Evolutionary conservation across 1,140 invertebrate species (phyloP), one percentile per base, ranked within the genome.

Genomic region (Nilaparvata lugens): DNA sequence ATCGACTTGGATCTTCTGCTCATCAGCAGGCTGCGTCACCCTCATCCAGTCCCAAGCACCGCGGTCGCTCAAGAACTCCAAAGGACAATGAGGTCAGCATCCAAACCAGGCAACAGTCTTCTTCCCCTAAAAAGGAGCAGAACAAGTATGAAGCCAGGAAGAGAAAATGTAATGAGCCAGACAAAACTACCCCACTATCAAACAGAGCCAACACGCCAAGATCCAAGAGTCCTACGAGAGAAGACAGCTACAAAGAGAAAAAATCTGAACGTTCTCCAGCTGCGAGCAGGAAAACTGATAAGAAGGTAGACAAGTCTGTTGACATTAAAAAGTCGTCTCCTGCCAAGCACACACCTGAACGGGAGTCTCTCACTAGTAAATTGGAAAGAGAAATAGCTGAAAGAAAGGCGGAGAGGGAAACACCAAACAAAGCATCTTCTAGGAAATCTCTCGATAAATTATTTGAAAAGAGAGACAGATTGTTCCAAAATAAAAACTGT

Each of bases 261-360:
- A 66, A 67, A 67, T 69, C 51, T 64, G 68, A 72, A 59, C 67
- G 78, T 78, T 68, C 75, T 82, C 73, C 77, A 78, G 65, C 78
- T 86, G 64, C 80, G 84, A 66, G 85, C 80, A 79, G 83, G 81
- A 81, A 87, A 81, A 70, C 77, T 79, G 79, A 86, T 74, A 82
- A 84, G 78, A 83, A 80, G 75, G 21, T 68, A 69, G 63, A 63
- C 9, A 52, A 51, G 53, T 21, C 16, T 52, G 58, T 11, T 42
- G 16, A 45, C 18, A 35, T 13, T 21, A 61, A 40, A 61, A 55
- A 55, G 16, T 31, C n/a, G 19, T 35, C 48, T 0, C 43, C 53
- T n/a, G 25, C 11, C 11, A 24, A 31, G 11, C 28, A 55, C 23
- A 35, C 31, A 11, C 23, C 23, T 11, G 52, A 61, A 58, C 21